These are phyloP conservation scores for Noctua janthina DNA, from an alignment of 2,888 invertebrate genomes.

Conservation along the genomic window DNA sequence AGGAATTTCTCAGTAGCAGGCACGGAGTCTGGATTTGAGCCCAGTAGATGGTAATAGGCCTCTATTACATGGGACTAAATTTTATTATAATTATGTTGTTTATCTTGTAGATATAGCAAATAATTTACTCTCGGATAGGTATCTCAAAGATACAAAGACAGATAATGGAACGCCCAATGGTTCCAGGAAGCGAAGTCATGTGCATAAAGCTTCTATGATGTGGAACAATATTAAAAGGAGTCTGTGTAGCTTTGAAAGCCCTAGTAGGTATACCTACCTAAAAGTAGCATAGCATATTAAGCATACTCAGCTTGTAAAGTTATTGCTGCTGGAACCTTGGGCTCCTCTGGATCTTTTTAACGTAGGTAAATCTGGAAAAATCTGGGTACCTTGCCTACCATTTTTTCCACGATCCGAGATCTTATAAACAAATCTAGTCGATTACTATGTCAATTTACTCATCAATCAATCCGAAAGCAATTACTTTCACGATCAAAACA, in stretches of 20 bases:
- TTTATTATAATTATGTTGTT: too few species aligned
- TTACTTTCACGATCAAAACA: slow-evolving; percentile 51
- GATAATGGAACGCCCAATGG: background rate
- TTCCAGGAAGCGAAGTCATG: background rate
- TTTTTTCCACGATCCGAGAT: background rate
- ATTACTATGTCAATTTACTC: background rate
- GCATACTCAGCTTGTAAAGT: background rate
- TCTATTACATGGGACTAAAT: background rate
- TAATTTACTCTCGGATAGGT: background rate
- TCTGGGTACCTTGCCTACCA: background rate
- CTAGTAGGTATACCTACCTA: background rate
- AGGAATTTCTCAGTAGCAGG: background rate
- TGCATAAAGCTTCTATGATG: background rate
- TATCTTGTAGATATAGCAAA: background rate
- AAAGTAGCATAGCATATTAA: background rate
- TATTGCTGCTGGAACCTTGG: background rate
- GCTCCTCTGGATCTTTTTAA: background rate
- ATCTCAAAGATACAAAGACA: too few species aligned
- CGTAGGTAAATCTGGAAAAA: background rate
- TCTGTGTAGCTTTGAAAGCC: background rate
- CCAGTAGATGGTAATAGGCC: background rate
- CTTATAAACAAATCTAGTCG: background rate
- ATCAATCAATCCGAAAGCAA: background rate
- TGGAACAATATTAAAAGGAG: too few species aligned
- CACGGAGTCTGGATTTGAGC: background rate